Percentiles rank a stretch among this genome's conserved stretches.
Evolutionary conservation across 2,888 invertebrate genomes (phyloP).

Genomic region (Clistopyga incitator): DNA sequence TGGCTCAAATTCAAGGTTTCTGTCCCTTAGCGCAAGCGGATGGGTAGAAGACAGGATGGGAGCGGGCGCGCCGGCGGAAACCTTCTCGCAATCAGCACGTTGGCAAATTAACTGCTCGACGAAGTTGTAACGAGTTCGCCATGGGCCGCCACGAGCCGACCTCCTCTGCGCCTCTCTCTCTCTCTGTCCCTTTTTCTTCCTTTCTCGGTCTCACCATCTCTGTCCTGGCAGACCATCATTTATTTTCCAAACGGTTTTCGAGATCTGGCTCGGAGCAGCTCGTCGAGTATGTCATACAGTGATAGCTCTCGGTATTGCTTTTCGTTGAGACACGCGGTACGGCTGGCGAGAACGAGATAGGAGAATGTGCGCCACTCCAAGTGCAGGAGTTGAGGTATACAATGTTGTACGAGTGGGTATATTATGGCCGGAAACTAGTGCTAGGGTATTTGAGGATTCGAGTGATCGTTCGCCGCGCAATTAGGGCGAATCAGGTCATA

Average conservation of each 20-base stretch:
- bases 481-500: neutral
- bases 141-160: conserved; percentile 56
- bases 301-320: conserved; percentile 14
- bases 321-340: conserved; percentile 13
- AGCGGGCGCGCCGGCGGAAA: conserved; percentile 62
- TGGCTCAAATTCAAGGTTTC: neutral
- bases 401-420: neutral
- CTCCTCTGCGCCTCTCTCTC: neutral
- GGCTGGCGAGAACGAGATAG: conserved; percentile 36
- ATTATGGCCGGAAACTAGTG: conserved; percentile 1
- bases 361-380: neutral
- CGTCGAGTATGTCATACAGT: conserved; percentile 50
- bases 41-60: conserved; percentile 58
- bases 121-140: conserved; percentile 77
- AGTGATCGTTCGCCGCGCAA: conserved; percentile 1
- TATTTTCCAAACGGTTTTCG: conserved; percentile 60
- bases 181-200: conserved; percentile 27
- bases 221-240: conserved; percentile 62
- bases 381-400: neutral
- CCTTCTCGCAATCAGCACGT: conserved; percentile 72
- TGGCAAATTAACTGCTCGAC: conserved; percentile 77
- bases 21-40: conserved; percentile 42
- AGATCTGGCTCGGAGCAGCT: conserved; percentile 31
- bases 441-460: conserved; percentile 26
- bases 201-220: conserved; percentile 36